phyloP scores from a whole-genome alignment of 2,113 vertebrate species.

The Aepyceros melampus region DNA sequence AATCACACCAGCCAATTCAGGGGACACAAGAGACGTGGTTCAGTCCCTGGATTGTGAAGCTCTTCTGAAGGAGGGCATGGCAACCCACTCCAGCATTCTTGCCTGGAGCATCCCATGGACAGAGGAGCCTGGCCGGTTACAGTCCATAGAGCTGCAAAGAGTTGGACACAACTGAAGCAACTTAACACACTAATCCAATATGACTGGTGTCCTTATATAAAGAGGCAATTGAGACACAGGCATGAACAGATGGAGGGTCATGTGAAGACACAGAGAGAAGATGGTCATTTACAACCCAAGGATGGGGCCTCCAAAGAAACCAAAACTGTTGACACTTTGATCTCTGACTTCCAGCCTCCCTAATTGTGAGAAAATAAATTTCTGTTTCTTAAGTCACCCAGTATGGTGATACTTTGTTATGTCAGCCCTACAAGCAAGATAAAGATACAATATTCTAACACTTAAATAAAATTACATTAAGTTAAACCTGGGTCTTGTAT shows the following conservation, averaged over 20 bases:
- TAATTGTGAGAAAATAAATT: neutral
- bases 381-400: neutral
- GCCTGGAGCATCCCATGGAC: neutral
- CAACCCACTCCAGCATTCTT: neutral
- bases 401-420: neutral
- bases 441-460: neutral
- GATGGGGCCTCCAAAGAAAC: neutral
- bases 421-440: neutral
- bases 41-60: neutral
- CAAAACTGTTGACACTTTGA: neutral
- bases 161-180: neutral
- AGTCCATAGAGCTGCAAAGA: neutral
- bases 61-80: neutral
- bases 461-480: conserved; percentile 51
- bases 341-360: neutral
- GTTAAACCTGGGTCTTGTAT: neutral
- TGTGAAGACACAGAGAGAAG: neutral
- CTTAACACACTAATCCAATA: neutral
- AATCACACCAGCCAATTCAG: neutral
- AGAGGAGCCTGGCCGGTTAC: neutral
- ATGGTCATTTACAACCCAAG: neutral
- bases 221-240: neutral
- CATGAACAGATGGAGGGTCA: neutral
- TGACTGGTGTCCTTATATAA: neutral
- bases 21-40: neutral